Evolutionary conservation across 2,888 invertebrate genomes (phyloP).

Genomic region (Trisateles emortualis): DNA sequence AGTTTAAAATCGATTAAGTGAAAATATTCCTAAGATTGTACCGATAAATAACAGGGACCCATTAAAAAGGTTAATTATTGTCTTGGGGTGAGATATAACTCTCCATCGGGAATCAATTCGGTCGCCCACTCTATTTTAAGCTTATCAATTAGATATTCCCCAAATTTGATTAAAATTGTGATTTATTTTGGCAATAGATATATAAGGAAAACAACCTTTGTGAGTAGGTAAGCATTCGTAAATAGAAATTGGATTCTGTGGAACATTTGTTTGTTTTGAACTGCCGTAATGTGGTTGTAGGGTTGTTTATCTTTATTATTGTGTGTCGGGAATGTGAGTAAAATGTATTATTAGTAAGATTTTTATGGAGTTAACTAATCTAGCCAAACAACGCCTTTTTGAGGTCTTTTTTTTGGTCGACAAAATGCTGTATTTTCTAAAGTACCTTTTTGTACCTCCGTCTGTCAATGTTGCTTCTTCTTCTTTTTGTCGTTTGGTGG

Average conservation of each 20-base stretch:
- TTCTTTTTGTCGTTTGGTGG: too few species aligned
- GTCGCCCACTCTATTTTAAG: conserved; percentile 12
- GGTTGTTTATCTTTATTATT: conserved; percentile 1
- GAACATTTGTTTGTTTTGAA: conserved; percentile 10
- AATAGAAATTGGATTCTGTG: conserved; percentile 16
- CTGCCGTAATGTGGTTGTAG: neutral
- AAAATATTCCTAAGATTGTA: conserved; percentile 8
- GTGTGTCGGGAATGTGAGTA: neutral
- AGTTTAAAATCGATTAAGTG: conserved; percentile 7
- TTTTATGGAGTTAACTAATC: too few species aligned
- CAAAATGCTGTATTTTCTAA: too few species aligned
- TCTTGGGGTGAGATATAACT: conserved; percentile 11
- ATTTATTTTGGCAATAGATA: conserved; percentile 1
- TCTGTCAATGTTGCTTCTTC: too few species aligned
- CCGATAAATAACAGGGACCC: conserved; percentile 7
- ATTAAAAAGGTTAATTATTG: conserved; percentile 14
- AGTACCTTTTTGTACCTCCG: too few species aligned
- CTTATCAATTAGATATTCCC: conserved; percentile 11
- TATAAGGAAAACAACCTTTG: conserved; percentile 7
- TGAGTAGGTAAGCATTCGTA: conserved; percentile 14
- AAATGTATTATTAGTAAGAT: too few species aligned
- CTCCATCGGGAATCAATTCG: conserved; percentile 8
- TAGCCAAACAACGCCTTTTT: too few species aligned
- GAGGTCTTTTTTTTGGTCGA: too few species aligned
- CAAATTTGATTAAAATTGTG: conserved; percentile 10